Conservation (phyloP, 1,140 invertebrate species). For the Aphis gossypii region DNA sequence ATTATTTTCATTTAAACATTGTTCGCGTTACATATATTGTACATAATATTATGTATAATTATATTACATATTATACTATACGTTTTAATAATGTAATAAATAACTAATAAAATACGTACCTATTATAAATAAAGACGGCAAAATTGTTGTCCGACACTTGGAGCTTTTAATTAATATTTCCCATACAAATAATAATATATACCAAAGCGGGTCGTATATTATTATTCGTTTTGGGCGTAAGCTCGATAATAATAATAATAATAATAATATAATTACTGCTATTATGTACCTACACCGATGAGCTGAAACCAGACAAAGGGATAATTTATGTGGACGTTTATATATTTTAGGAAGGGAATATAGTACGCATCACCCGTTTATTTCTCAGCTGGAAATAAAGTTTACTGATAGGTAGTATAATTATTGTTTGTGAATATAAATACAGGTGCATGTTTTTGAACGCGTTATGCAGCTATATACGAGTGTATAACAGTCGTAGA, state of each 20-base stretch:
- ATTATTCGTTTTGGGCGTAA: neutral
- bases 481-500: neutral
- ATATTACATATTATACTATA: neutral
- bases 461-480: neutral
- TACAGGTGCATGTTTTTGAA: constrained; percentile 43
- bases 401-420: constrained; percentile 35
- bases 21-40: neutral
- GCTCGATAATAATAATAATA: neutral
- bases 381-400: constrained; percentile 15
- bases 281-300: constrained; percentile 23
- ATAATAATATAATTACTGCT: constrained; percentile 13
- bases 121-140: neutral
- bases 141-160: neutral
- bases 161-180: constrained; percentile 32
- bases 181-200: neutral
- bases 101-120: neutral
- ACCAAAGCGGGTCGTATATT: neutral
- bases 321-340: neutral
- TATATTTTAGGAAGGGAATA: neutral
- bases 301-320: neutral
- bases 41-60: no score
- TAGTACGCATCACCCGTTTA: neutral
- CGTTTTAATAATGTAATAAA: neutral
- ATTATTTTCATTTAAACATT: constrained; percentile 5
- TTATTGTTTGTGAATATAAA: constrained; percentile 4